Evolutionary conservation across 1,140 invertebrate species (phyloP).

Genomic region (Trachymyrmex septentrionalis): DNA sequence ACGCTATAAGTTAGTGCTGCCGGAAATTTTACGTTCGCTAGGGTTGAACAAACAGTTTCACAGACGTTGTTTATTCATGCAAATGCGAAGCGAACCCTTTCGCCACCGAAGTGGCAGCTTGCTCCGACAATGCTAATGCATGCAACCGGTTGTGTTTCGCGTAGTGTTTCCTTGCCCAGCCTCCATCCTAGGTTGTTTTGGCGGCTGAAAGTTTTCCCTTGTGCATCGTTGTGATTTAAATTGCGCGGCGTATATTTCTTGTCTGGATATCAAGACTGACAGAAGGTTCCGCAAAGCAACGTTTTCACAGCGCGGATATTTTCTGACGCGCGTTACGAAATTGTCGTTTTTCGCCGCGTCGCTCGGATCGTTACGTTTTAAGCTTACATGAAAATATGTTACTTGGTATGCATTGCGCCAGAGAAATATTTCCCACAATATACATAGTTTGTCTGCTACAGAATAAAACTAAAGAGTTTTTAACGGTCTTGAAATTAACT

Average conservation of each 20-base stretch:
- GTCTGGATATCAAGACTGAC: constrained; percentile 42
- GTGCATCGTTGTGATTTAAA: constrained; percentile 64
- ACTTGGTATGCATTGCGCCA: constrained; percentile 29
- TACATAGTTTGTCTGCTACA: not conserved
- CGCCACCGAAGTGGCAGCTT: constrained; percentile 63
- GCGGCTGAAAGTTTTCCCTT: constrained; percentile 49
- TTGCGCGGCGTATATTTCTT: constrained; percentile 56
- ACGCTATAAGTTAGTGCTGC: not conserved
- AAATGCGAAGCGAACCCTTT: constrained; percentile 73
- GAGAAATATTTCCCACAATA: constrained; percentile 43
- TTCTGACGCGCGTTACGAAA: constrained; percentile 40
- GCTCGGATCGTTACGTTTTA: constrained; percentile 52
- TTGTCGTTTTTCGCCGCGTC: constrained; percentile 45
- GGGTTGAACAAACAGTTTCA: constrained; percentile 58
- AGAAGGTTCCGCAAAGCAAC: constrained; percentile 29
- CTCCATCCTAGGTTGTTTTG: constrained; percentile 49
- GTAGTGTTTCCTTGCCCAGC: constrained; percentile 40
- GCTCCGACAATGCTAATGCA: constrained; percentile 63
- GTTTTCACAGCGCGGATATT: constrained; percentile 50
- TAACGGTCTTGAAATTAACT: constrained; percentile 4
- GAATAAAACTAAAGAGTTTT: not conserved
- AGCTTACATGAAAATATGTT: constrained; percentile 46
- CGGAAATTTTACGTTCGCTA: constrained; percentile 59
- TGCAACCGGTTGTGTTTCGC: constrained; percentile 53
- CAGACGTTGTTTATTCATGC: constrained; percentile 79